Base-by-base conservation (phyloP, 2,113 vertebrate genomes). In the Dasyurus viverrinus region DNA sequence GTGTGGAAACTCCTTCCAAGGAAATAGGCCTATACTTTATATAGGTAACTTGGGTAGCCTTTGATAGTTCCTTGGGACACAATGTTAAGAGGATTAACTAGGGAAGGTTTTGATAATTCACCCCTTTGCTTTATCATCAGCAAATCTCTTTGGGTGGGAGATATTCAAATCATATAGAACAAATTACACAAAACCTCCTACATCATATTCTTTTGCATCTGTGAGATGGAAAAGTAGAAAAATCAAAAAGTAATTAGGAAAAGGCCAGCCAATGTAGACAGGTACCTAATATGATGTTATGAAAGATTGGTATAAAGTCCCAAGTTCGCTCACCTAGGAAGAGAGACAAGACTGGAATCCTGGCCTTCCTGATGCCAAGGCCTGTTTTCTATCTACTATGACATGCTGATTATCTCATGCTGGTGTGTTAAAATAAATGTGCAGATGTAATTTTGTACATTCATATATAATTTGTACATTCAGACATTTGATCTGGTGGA, bases 351-450 rank as follows among this genome's bases (percentile, higher is more conserved):
- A 22, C 36, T 84, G 36, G 68, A 84, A 42, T 19, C 68, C 68
- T 42, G 6, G n/a, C 8, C 19, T 42, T 84, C 19, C n/a, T 42
- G n/a, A 22, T 84, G 19, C 68, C 68, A 84, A 42, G 68, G n/a
- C 6, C 19, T 19, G 16, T 76, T 36, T 76, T 76, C 36, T 19
- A 76, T 36, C 55, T 68, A 36, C 27, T 36, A 14, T 68, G 27
- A 68, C 27, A 9, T 12, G 27, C 57, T 68, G 57, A 30, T 36
- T 36, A 11, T 68, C 57, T 68, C 68, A 26, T 52, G 52, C 36
- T 94, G 68, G 27, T 26, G 68, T 42, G 8, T 84, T 55, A 91
- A 84, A 92, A 93, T 93, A 47, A 60, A 91, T 95, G 22, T 89
- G 48, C 1, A 42, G 68, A 84, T 23, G 19, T 84, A 42, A 42